These are phyloP conservation scores for Hypsibius dujardini DNA, from an alignment of 1,140 invertebrate genomes.

Conservation along the genomic window DNA sequence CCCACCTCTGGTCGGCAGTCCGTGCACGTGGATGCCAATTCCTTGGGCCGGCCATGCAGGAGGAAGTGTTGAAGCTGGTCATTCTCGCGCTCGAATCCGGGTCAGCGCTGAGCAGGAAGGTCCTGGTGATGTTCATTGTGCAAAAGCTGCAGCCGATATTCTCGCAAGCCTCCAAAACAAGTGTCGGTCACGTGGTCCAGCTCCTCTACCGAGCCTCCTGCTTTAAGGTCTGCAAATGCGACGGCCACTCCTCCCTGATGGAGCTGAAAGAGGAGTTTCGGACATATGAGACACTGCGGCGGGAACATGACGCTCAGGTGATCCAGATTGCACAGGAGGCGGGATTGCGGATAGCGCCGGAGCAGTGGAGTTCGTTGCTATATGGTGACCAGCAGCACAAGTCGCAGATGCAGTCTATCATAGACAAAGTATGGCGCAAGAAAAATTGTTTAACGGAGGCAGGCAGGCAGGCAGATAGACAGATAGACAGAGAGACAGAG, in stretches of 20 bases:
- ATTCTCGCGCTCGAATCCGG: constrained; percentile 84
- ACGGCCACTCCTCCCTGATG: constrained; percentile 94
- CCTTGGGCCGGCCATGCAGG: constrained; percentile 90
- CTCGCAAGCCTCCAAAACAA: constrained; percentile 92
- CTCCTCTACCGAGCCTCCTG: constrained; percentile 89
- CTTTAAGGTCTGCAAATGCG: constrained; percentile 84
- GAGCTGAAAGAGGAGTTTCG: constrained; percentile 61
- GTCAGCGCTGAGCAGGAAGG: constrained; percentile 85
- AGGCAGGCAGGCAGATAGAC: too few species aligned
- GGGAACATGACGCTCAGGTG: constrained; percentile 95
- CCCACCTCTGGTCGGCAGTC: constrained; percentile 90
- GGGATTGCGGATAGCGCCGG: constrained; percentile 82
- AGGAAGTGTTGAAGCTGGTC: constrained; percentile 86
- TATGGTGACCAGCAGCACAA: constrained; percentile 89
- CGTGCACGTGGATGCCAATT: constrained; percentile 91
- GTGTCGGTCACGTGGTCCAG: constrained; percentile 95
- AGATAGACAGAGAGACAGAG: too few species aligned
- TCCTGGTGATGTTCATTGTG: constrained; percentile 95
- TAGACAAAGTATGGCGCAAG: constrained; percentile 38
- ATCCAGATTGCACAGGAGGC: constrained; percentile 93
- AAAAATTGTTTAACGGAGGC: too few species aligned
- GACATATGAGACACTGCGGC: constrained; percentile 71
- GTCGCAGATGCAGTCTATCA: constrained; percentile 97
- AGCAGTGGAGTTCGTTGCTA: constrained; percentile 89
- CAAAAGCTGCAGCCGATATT: constrained; percentile 83